A percentile compares a stretch with the other conserved stretches of the same genome.
Evolutionary conservation across 2,888 invertebrate species (phyloP).

Genomic region (Micropterix aruncella): DNA sequence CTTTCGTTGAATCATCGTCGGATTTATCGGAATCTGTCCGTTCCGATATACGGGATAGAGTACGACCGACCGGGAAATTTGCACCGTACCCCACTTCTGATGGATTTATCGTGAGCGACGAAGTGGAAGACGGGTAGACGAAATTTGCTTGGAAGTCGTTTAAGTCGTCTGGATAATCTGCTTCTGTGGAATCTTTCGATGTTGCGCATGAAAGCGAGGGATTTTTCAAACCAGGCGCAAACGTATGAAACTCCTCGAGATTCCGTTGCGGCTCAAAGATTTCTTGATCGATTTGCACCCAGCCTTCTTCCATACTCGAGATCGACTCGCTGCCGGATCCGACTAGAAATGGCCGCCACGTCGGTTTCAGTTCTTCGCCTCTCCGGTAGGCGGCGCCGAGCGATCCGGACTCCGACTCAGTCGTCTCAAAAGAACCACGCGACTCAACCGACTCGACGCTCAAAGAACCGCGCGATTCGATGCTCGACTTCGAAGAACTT

Average conservation of each 20-base stretch:
- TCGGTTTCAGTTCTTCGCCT: constrained; percentile 60
- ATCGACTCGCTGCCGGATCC: constrained; percentile 68
- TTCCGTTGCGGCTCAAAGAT: constrained; percentile 39
- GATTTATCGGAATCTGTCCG: constrained; percentile 80
- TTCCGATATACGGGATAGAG: constrained; percentile 76
- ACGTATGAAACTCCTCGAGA: constrained; percentile 35
- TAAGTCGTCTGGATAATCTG: constrained; percentile 60
- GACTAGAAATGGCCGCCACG: constrained; percentile 72
- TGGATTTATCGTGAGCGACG: constrained; percentile 39
- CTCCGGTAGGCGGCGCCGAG: constrained; percentile 55
- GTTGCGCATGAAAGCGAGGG: constrained; percentile 30
- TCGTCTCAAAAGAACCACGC: constrained; percentile 54
- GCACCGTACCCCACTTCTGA: constrained; percentile 61
- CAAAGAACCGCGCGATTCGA: constrained; percentile 46
- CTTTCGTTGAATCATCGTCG: constrained; percentile 76
- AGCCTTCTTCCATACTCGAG: constrained; percentile 73
- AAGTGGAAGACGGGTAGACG: constrained; percentile 50
- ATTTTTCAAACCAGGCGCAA: constrained; percentile 28
- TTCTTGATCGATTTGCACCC: constrained; percentile 63
- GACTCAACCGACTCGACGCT: constrained; percentile 62
- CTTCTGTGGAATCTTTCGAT: constrained; percentile 42
- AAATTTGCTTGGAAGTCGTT: constrained; percentile 64
- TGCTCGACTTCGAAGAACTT: constrained; percentile 46
- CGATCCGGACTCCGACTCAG: constrained; percentile 62
- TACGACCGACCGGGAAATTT: constrained; percentile 60